Evolutionary conservation across 2,113 vertebrate species (phyloP).

Genomic region (Bufo bufo): DNA sequence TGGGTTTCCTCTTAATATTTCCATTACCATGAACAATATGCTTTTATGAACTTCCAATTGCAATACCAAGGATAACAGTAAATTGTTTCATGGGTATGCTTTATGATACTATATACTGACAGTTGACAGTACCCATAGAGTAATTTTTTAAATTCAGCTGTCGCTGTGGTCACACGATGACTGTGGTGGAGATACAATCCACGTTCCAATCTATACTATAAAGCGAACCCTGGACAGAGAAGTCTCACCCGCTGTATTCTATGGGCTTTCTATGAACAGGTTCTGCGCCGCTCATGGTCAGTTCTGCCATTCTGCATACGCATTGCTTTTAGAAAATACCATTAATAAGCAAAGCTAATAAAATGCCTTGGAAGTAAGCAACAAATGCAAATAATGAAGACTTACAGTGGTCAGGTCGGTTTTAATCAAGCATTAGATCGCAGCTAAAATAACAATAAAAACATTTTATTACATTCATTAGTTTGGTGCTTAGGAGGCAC

Average conservation of each 20-base stretch:
- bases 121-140: too few relatives aligned
- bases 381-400: slow-evolving; percentile 24
- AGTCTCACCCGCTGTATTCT: background rate
- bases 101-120: background rate
- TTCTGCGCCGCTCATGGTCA: background rate
- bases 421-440: slow-evolving; percentile 26
- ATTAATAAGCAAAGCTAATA: slow-evolving; percentile 28
- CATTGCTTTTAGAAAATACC: background rate
- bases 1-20: background rate
- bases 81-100: background rate
- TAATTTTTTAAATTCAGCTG: too few relatives aligned
- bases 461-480: slow-evolving; percentile 42
- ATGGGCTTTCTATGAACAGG: background rate
- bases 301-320: background rate
- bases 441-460: slow-evolving; percentile 21
- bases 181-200: too few relatives aligned
- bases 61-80: background rate
- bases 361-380: slow-evolving; percentile 11
- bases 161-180: too few relatives aligned
- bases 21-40: background rate
- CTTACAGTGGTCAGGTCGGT: slow-evolving; percentile 7
- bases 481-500: slow-evolving; percentile 17
- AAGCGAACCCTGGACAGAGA: background rate
- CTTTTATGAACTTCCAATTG: background rate
- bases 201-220: background rate